Evolutionary conservation across 2,888 invertebrate species (phyloP).

Genomic region (Plagodis dolabraria): DNA sequence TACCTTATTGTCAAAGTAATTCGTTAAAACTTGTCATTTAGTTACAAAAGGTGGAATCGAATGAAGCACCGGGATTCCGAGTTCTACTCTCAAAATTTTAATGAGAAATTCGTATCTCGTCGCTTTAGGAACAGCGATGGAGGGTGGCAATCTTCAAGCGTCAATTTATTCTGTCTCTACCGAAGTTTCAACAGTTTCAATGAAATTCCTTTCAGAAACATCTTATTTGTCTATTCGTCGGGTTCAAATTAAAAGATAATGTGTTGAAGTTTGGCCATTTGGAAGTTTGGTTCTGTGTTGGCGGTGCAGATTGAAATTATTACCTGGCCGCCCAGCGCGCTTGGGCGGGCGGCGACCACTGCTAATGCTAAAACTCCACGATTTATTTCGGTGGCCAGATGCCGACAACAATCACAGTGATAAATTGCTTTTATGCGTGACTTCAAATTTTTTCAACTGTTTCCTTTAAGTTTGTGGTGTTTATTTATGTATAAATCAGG

Average conservation of each 20-base stretch:
- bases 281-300: slow-evolving; percentile 55
- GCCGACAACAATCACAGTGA: slow-evolving; percentile 73
- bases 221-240: slow-evolving; percentile 70
- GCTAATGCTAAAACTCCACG: slow-evolving; percentile 71
- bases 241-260: slow-evolving; percentile 76
- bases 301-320: slow-evolving; percentile 78
- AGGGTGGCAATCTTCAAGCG: slow-evolving; percentile 62
- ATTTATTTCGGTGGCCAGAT: slow-evolving; percentile 77
- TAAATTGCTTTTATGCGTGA: slow-evolving; percentile 68
- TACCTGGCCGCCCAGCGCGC: slow-evolving; percentile 62
- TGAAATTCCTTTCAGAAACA: slow-evolving; percentile 59
- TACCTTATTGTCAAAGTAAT: slow-evolving; percentile 73
- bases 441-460: slow-evolving; percentile 59
- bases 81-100: slow-evolving; percentile 74
- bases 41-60: slow-evolving; percentile 78
- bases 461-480: slow-evolving; percentile 41
- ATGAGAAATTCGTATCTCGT: slow-evolving; percentile 80
- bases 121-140: slow-evolving; percentile 65
- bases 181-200: slow-evolving; percentile 63
- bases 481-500: slow-evolving; percentile 29
- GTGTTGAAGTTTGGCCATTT: slow-evolving; percentile 74
- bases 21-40: slow-evolving; percentile 75
- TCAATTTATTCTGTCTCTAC: slow-evolving; percentile 69
- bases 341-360: slow-evolving; percentile 13
- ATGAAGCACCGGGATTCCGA: slow-evolving; percentile 65